phyloP scores from a whole-genome alignment of 2,113 vertebrate species.

The Semnornis frantzii region DNA sequence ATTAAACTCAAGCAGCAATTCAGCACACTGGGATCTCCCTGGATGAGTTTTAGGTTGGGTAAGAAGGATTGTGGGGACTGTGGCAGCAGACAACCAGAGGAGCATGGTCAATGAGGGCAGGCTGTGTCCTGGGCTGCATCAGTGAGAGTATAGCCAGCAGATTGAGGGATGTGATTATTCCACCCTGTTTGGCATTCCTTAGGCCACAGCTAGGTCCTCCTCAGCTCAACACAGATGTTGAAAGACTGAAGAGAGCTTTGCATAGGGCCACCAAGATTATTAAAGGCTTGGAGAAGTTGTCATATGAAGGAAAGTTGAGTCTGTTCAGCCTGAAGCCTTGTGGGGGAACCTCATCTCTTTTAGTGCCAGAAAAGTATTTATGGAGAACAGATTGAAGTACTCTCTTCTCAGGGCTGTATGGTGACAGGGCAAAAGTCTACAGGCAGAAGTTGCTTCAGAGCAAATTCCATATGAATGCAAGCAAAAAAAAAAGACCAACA shows the following conservation, averaged over 20 bases:
- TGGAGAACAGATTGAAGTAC: not conserved
- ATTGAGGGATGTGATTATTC: not conserved
- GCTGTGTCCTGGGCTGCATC: not conserved
- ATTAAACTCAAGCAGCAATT: not conserved
- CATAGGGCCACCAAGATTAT: not conserved
- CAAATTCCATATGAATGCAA: not conserved
- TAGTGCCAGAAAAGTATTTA: not conserved
- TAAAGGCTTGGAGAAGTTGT: not conserved
- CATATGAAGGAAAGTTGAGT: not conserved
- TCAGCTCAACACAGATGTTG: not conserved
- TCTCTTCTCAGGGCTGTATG: not conserved
- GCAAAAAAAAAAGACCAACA: not conserved
- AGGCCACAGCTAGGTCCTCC: not conserved
- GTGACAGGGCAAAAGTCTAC: not conserved
- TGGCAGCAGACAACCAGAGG: not conserved
- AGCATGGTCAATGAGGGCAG: not conserved
- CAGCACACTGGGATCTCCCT: not conserved
- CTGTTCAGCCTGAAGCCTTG: not conserved
- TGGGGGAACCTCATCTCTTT: not conserved
- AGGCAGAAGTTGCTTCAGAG: not conserved
- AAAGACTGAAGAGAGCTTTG: not conserved
- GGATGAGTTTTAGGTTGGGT: not conserved
- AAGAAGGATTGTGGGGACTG: not conserved
- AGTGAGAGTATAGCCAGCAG: not conserved
- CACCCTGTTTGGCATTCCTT: not conserved